A percentile compares a stretch with the other conserved stretches of the same genome.
These are phyloP conservation scores for Craseonycteris thonglongyai DNA, from an alignment of 2,113 vertebrate genomes.

Conservation along the genomic window DNA sequence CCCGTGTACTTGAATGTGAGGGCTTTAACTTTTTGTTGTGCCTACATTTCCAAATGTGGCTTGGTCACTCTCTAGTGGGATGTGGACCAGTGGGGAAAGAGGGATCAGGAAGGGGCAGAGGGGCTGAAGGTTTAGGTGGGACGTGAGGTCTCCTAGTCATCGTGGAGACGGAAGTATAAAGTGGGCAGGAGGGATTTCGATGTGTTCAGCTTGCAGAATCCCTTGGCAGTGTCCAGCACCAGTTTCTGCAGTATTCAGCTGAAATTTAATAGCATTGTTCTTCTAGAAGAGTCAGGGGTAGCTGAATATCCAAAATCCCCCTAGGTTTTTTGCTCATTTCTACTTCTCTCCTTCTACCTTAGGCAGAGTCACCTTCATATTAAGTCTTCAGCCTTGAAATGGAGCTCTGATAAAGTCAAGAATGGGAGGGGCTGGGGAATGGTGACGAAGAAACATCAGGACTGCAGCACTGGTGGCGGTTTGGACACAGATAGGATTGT, in stretches of 20 bases:
- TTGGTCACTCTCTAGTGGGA: neutral
- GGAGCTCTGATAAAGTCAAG: neutral
- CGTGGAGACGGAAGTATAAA: neutral
- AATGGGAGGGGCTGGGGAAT: too few species aligned
- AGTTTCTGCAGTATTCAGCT: neutral
- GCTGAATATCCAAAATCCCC: neutral
- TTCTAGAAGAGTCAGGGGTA: neutral
- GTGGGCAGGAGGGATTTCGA: neutral
- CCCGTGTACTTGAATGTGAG: neutral
- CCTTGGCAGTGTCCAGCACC: neutral
- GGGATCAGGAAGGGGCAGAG: neutral
- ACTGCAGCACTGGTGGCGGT: neutral
- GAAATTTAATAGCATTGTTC: neutral
- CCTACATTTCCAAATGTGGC: neutral
- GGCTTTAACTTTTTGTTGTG: neutral
- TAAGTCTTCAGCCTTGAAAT: neutral
- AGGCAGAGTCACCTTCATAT: neutral
- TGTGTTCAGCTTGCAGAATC: neutral
- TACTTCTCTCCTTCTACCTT: neutral
- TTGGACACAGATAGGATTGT: neutral
- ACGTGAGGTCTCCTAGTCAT: accelerated
- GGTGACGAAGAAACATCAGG: neutral
- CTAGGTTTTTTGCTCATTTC: neutral
- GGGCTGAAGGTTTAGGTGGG: neutral
- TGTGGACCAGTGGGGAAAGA: neutral